Evolutionary conservation across 2,888 invertebrate genomes (phyloP).

Genomic region (Operophtera brumata): DNA sequence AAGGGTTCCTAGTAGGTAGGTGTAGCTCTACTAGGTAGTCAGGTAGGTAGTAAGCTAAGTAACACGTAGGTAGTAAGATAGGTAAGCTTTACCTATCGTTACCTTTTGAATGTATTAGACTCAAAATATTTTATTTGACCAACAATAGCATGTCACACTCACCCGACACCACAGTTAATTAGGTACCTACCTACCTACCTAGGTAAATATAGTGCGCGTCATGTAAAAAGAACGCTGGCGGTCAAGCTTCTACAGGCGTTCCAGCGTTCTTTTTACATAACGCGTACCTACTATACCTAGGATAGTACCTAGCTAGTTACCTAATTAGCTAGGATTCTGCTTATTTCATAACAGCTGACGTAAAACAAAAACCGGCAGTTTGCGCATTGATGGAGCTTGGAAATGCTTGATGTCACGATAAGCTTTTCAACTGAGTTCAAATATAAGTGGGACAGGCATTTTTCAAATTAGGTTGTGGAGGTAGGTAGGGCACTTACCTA

Average conservation of each 20-base stretch:
- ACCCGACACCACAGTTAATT: no score
- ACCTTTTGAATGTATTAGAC: no score
- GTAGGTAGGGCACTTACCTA: constrained; percentile 1
- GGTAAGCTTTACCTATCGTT: not conserved
- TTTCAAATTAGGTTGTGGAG: not conserved
- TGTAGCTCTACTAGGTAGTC: not conserved
- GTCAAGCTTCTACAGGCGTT: no score
- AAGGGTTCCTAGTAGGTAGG: not conserved
- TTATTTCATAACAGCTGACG: constrained; percentile 11
- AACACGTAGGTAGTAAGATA: not conserved
- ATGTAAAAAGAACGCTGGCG: no score
- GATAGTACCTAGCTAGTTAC: not conserved
- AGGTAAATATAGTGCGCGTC: no score
- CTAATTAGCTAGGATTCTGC: not conserved
- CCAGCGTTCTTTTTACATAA: no score
- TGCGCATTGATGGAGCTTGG: constrained; percentile 7
- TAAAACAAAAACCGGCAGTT: constrained; percentile 14
- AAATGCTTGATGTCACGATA: constrained; percentile 4
- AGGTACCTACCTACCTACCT: not conserved
- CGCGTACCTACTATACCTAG: not conserved
- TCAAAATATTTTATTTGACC: no score
- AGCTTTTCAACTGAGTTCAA: constrained; percentile 1
- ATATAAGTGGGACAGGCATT: not conserved
- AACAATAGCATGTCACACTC: no score
- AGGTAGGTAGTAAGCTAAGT: not conserved